Conservation (phyloP, 2,888 invertebrate genomes). For the Aquatica leii region DNA sequence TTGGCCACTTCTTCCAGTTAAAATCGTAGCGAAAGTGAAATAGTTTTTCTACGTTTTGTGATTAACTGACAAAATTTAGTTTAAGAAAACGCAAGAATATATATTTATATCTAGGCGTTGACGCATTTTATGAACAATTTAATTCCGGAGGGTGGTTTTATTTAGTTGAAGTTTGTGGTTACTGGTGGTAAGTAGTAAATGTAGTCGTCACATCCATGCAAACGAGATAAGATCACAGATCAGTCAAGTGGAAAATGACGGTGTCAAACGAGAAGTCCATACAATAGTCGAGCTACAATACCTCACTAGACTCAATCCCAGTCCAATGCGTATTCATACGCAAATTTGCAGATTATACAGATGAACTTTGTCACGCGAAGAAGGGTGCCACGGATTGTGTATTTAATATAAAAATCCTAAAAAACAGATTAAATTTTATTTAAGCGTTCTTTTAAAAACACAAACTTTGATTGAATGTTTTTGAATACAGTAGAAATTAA, state of each 20-base stretch:
- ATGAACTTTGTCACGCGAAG: conserved; percentile 40
- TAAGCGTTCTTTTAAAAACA: no score
- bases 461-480: neutral
- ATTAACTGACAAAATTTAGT: no score
- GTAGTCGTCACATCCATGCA: conserved; percentile 52
- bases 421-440: conserved; percentile 14
- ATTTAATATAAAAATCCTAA: conserved; percentile 20
- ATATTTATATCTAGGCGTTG: no score
- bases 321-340: conserved; percentile 57
- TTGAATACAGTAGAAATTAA: neutral
- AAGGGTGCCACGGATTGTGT: conserved; percentile 14
- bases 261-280: conserved; percentile 59
- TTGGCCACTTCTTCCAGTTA: no score
- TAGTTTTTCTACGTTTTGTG: no score
- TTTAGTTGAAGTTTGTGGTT: conserved; percentile 22
- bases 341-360: conserved; percentile 57
- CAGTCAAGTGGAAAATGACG: conserved; percentile 61
- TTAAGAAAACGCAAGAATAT: no score
- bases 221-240: conserved; percentile 59
- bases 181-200: conserved; percentile 31
- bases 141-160: conserved; percentile 15
- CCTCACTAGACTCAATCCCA: conserved; percentile 43
- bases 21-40: no score
- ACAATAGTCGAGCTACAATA: conserved; percentile 54
- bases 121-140: conserved; percentile 18